Conservation (phyloP, 1,140 invertebrate genomes). For the Hyles vespertilio region DNA sequence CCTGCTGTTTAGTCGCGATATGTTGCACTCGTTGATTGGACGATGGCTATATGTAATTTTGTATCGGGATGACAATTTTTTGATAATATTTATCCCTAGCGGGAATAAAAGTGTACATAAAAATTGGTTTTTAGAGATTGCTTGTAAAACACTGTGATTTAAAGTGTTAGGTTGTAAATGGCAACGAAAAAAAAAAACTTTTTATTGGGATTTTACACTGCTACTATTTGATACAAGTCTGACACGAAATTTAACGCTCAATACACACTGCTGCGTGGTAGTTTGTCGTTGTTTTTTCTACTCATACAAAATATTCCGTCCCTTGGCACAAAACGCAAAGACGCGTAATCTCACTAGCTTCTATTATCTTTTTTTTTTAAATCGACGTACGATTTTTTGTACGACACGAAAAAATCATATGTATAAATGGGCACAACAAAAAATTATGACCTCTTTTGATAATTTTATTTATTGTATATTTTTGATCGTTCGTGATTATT, state of each 20-base stretch:
- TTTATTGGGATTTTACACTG: constrained; percentile 12
- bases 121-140: constrained; percentile 19
- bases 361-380: constrained; percentile 30
- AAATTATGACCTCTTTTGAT: constrained; percentile 10
- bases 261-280: background rate
- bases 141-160: constrained; percentile 50
- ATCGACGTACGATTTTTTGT: constrained; percentile 28
- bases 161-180: constrained; percentile 59
- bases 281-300: constrained; percentile 11
- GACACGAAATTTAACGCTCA: constrained; percentile 16
- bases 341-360: constrained; percentile 40
- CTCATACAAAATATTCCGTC: constrained; percentile 48
- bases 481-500: background rate
- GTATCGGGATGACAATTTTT: constrained; percentile 4
- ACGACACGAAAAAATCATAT: constrained; percentile 18
- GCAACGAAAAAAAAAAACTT: constrained; percentile 48
- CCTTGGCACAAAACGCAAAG: constrained; percentile 48
- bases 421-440: constrained; percentile 25
- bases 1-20: too few relatives aligned
- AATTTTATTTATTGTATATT: constrained; percentile 8
- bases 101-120: constrained; percentile 58
- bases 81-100: constrained; percentile 23
- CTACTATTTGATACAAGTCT: constrained; percentile 16
- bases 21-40: too few relatives aligned
- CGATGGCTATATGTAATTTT: background rate